Percentiles rank a stretch among this genome's conserved stretches.
Evolutionary conservation across 2,888 invertebrate genomes (phyloP).

Genomic region (Gibbula magus): DNA sequence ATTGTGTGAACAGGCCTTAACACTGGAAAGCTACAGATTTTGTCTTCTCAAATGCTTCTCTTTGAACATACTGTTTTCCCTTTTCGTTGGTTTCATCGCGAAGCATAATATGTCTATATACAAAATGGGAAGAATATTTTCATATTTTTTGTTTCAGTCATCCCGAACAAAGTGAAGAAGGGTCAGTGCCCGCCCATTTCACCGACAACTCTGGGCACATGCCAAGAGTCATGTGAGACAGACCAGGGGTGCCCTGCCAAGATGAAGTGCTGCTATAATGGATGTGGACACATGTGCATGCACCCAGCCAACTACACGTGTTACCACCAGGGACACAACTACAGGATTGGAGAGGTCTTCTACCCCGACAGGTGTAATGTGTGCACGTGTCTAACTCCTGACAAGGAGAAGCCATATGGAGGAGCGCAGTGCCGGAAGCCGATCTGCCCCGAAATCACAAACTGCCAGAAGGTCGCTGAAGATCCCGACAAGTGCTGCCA

Average conservation of each 20-base stretch:
- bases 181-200: neutral
- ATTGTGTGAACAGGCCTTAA: no score
- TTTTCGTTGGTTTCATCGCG: no score
- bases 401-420: neutral
- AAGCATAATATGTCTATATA: no score
- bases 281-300: neutral
- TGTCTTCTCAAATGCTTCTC: no score
- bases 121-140: no score
- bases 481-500: neutral
- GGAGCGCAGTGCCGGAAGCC: neutral
- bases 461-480: neutral
- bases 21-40: no score
- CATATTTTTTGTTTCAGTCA: no score
- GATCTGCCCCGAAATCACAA: neutral
- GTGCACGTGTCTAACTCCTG: neutral
- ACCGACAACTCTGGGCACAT: neutral
- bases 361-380: neutral
- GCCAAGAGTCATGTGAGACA: neutral
- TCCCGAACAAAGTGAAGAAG: neutral
- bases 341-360: slow-evolving; percentile 10
- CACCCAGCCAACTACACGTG: neutral
- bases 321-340: neutral
- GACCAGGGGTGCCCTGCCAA: neutral
- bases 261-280: slow-evolving; percentile 6
- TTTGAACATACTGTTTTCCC: no score